Conservation (phyloP, 1,140 invertebrate species). For the Cydia pomonella region DNA sequence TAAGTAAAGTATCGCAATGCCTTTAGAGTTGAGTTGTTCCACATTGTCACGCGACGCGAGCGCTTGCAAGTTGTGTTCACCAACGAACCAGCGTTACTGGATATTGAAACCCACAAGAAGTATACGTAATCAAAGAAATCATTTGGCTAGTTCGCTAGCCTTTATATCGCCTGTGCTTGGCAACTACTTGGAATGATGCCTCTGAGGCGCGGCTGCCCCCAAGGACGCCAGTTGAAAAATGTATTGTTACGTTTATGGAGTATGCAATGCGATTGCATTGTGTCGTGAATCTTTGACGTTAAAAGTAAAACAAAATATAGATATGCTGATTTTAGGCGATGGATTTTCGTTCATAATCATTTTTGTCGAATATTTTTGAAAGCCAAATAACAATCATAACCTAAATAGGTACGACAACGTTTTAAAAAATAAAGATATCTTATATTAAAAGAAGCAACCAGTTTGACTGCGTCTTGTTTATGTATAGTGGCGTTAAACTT, state of each 20-base stretch:
- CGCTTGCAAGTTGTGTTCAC: not conserved
- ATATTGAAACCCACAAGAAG: no score
- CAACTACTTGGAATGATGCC: not conserved
- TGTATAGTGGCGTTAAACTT: no score
- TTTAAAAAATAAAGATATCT: no score
- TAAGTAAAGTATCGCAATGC: conserved; percentile 4
- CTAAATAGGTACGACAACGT: no score
- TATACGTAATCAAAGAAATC: no score
- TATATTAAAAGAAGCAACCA: no score
- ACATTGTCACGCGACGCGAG: not conserved
- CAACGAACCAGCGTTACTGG: not conserved
- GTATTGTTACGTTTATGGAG: conserved; percentile 9
- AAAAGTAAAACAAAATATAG: not conserved
- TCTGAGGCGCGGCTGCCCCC: not conserved
- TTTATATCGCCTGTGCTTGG: not conserved
- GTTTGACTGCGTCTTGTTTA: no score
- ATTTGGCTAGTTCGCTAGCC: no score
- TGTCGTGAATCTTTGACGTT: not conserved
- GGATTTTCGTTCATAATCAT: no score
- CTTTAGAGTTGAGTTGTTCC: not conserved
- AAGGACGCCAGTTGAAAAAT: not conserved
- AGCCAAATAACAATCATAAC: no score
- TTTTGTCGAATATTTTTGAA: no score
- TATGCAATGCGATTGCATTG: not conserved
- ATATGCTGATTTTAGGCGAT: not conserved